These are phyloP conservation scores for Polypedilum pembai DNA, from an alignment of 1,140 invertebrate genomes.

Conservation along the genomic window DNA sequence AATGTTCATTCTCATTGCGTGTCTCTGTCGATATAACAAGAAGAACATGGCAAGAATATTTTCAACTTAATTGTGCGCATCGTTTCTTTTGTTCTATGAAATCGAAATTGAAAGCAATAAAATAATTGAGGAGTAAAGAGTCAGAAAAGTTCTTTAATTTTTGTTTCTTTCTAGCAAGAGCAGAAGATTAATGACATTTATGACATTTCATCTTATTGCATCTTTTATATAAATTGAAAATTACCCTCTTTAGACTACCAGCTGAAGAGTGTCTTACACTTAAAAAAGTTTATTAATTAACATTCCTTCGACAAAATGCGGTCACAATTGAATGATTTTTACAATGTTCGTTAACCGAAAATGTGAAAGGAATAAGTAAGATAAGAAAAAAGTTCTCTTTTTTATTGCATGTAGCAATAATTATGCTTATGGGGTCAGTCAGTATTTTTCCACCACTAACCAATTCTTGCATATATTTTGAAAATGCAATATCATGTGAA, in stretches of 20 bases:
- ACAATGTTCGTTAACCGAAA: constrained; percentile 2
- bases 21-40: background rate
- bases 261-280: too few species aligned
- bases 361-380: background rate
- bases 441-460: background rate
- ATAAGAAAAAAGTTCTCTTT: background rate
- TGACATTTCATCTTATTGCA: background rate
- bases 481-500: constrained; percentile 28
- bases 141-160: background rate
- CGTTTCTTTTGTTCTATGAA: constrained; percentile 20
- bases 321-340: constrained; percentile 28
- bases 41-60: background rate
- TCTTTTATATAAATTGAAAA: too few species aligned
- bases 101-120: constrained; percentile 14
- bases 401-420: background rate
- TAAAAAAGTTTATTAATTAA: constrained; percentile 18
- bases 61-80: constrained; percentile 17
- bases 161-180: background rate
- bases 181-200: constrained; percentile 13
- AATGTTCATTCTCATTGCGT: background rate
- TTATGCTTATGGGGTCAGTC: constrained; percentile 5
- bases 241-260: too few species aligned
- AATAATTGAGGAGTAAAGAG: constrained; percentile 4
- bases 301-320: constrained; percentile 25
- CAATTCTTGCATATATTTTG: background rate